Conservation (phyloP, 1,140 invertebrate genomes). For the Pachypsylla venusta region DNA sequence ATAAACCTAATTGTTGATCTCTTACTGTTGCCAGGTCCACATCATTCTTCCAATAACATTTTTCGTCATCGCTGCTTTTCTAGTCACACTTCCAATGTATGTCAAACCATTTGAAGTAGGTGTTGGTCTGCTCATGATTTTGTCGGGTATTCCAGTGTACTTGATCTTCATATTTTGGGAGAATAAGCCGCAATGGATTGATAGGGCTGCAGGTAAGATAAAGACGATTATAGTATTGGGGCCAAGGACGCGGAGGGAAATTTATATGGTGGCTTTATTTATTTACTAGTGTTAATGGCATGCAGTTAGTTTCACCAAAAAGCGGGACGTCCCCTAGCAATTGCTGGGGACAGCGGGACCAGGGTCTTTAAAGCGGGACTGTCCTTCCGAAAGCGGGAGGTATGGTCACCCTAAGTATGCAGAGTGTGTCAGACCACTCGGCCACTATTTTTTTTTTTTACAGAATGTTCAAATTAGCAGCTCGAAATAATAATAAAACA, state of each 20-base stretch:
- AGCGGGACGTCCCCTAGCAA: background rate
- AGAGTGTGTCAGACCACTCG: no score
- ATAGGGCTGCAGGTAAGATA: conserved; percentile 22
- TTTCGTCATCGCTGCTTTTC: conserved; percentile 63
- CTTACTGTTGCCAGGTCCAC: conserved; percentile 34
- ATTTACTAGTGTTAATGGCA: background rate
- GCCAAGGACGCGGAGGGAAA: background rate
- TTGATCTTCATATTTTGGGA: conserved; percentile 73
- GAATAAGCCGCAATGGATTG: conserved; percentile 46
- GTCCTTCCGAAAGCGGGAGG: no score
- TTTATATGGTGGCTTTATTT: background rate
- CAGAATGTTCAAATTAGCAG: no score
- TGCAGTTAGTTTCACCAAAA: background rate
- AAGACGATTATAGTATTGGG: conserved; percentile 7
- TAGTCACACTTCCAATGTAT: conserved; percentile 68
- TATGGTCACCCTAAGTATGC: no score
- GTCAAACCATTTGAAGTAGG: conserved; percentile 62
- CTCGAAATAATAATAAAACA: no score
- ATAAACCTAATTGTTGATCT: conserved; percentile 25
- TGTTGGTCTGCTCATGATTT: conserved; percentile 65
- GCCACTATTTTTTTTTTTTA: no score
- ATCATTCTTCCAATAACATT: conserved; percentile 69
- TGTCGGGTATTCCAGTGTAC: conserved; percentile 84
- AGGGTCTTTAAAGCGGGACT: background rate
- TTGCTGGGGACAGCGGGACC: background rate